Base-by-base conservation (phyloP, 2,113 vertebrate genomes). In the Eupsittula cactorum region DNA sequence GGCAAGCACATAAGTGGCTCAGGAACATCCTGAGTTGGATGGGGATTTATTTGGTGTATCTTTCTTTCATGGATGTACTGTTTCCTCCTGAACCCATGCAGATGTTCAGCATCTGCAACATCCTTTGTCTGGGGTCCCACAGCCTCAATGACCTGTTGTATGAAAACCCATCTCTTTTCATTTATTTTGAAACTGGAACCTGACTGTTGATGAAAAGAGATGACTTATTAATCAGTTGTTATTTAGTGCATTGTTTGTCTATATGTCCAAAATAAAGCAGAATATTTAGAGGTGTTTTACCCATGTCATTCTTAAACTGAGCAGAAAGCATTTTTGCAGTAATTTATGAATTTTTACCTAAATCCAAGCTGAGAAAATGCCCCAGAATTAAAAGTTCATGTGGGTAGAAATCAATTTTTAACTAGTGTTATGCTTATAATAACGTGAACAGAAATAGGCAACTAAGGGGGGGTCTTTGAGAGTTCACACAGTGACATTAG, bases 261-360 rank as follows among this genome's bases (percentile, higher is more conserved):
- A 4, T 49, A 23, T 70, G 93, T 89, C 95, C 93, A 94, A 96
- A 94, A 96, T 90, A 92, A 96, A 96, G 92, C 47, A 88, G 68
- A 80, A 23, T 63, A 46, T 68, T 78, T 82, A 52, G 47, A 81
- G 47, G 16, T 62, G 23, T 12, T 88, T 91, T 37, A 63, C 25
- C 19, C 14, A 35, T 2, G 1, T 41, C 37, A 16, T 42, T 83
- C 77, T 92, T 57, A 33, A 85, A 13, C 37, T 29, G 41, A 79
- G 39, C 47, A 55, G 39, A 64, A 86, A 82, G 16, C 29, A 17
- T 18, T 88, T 93, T 55, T 75, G n/a, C 55, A 29, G 23, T 46
- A 39, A 67, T 42, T 62, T 49, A 25, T 13, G 12, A 42, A 63
- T 74, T 80, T 20, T 73, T 53, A 20, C 9, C 9, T 70, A 65